Evolutionary conservation across 1,140 invertebrate species (phyloP), one percentile per base, ranked within the genome.

Genomic region (Armadillidium nasatum): DNA sequence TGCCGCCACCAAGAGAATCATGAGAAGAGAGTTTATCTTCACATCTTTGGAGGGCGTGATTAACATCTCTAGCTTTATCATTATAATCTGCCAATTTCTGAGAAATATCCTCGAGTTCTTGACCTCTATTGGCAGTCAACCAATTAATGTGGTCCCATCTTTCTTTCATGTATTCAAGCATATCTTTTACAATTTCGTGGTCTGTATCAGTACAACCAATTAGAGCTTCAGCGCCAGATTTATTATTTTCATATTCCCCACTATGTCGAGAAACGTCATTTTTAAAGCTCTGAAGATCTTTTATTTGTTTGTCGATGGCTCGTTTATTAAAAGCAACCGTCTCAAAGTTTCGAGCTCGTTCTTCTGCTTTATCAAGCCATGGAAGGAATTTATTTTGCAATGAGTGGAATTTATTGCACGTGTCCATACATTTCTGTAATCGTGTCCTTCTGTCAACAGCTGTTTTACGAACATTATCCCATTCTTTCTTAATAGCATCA

Each of bases 241-340:
- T 91, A 77, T 92, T 92, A 83, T 93, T 93, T 81, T 97, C 95
- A 83, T 92, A 96, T 85, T 97, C 95, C 10, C 93, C 94, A 70
- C 93, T 93, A 79, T 92, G 91, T 83, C 95, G 93, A 90, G 94
- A 84, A 4, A 97, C 89, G 82, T 97, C 96, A 83, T 95, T 96
- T 80, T 94, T 90, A 85, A 97, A 93, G 45, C 90, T 89, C 81
- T 95, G 93, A 44, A 97, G 86, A 82, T 98, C 95, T 76, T 93
- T 91, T 0, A 97, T 85, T 84, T 96, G 94, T 81, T 91, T 92
- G 81, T 95, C 94, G 43, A 97, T 89, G 79, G 94, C 93, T 71
- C 92, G 90, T 81, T 92, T 91, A 78, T 93, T 92, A 84, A 95
- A 92, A 19, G 82, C 81, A 10, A 91, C 89, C 0, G 93, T 91